Base-by-base conservation (phyloP, 2,888 invertebrate genomes). In the Stramonita haemastoma region DNA sequence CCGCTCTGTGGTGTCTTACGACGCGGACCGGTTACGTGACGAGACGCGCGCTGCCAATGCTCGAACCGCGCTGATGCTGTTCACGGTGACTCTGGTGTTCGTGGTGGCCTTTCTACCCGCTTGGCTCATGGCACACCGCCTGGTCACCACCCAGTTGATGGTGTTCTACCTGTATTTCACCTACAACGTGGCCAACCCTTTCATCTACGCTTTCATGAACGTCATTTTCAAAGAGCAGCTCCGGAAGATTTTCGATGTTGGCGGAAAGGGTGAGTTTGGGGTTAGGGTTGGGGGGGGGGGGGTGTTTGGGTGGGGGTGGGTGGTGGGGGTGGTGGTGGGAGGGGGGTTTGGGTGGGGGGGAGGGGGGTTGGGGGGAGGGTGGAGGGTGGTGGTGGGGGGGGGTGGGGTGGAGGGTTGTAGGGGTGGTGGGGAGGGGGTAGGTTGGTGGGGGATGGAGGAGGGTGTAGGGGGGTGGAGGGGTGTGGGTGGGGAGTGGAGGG, bases 151-250 rank as follows among this genome's bases (percentile, higher is more conserved):
- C 90, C 93, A 94, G 87, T 90, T 93, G 26, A 93, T 94, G 32
- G 92, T 95, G 11, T 96, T 96, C 91, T 95, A 96, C 91, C 92
- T 95, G 88, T 96, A 96, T 92, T 96, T 95, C 90, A 93, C 94
- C 22, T 96, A 96, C 92, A 96, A 96, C 91, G 95, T 95, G 56
- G 95, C 95, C 83, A 96, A 96, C 90, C 95, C 96, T 1, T 94
- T 96, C 88, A 95, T 96, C 87, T 96, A 96, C 91, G 95, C 95
- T 56, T 96, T 96, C 91, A 95, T 96, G 95, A 96, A 96, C 92
- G 94, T 94, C 90, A 94, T 94, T 87, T 95, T 95, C 90, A 92
- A 94, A 83, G 93, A 93, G 32, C 94, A 95, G 84, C 90, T 95
- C 89, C 91, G 92, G 29, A 90, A 92, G 70, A 90, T 93, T 19